Percentiles rank a stretch among this genome's conserved stretches.
phyloP scores from a whole-genome alignment of 1,140 invertebrate species.

The Zaprionus ornatus region DNA sequence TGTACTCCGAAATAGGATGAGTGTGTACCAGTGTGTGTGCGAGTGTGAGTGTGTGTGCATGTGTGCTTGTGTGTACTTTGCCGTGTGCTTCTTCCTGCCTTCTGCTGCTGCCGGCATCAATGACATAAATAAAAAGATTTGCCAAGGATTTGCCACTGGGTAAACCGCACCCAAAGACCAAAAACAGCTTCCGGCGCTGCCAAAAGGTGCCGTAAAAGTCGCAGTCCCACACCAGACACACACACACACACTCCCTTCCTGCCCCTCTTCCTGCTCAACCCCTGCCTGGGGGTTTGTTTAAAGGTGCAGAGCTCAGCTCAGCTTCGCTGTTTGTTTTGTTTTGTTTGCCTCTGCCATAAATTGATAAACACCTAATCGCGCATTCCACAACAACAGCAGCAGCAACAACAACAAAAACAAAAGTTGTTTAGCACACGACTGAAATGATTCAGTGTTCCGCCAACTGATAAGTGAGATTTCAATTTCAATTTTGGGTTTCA shows the following conservation, averaged over 20 bases:
- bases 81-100: conserved; percentile 25
- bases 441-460: conserved; percentile 42
- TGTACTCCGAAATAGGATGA: conserved; percentile 37
- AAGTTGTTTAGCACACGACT: background rate
- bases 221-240: conserved; percentile 16
- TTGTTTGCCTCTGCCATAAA: conserved; percentile 54
- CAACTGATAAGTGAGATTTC: conserved; percentile 55
- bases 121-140: conserved; percentile 83
- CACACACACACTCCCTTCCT: background rate
- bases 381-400: conserved; percentile 15
- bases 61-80: conserved; percentile 27
- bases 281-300: background rate
- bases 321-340: conserved; percentile 52
- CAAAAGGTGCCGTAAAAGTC: conserved; percentile 65
- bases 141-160: conserved; percentile 77
- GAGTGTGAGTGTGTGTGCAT: background rate
- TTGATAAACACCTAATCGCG: conserved; percentile 66
- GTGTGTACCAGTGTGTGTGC: background rate
- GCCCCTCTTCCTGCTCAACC: background rate
- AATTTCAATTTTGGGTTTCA: conserved; percentile 6
- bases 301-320: conserved; percentile 37
- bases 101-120: conserved; percentile 63
- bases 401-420: conserved; percentile 20
- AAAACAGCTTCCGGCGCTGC: conserved; percentile 43
- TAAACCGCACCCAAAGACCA: conserved; percentile 56